These are phyloP conservation scores for Halesus radiatus DNA, from an alignment of 1,140 invertebrate species.

Conservation along the genomic window DNA sequence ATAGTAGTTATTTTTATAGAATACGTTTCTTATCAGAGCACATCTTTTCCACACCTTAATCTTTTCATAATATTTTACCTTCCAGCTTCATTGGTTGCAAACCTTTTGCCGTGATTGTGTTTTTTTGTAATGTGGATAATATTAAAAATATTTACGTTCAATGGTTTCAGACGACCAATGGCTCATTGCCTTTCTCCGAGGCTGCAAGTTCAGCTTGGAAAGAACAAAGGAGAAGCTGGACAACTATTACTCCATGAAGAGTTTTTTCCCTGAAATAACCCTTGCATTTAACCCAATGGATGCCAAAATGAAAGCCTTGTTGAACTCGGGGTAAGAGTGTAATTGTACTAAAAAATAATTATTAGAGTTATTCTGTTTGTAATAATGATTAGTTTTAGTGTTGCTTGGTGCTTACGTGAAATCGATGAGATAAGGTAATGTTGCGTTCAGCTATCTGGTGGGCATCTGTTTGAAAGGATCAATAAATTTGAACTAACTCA, in stretches of 20 bases:
- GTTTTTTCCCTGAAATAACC: conserved; percentile 62
- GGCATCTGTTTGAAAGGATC: too few species aligned
- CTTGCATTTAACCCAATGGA: conserved; percentile 63
- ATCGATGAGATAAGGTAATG: too few species aligned
- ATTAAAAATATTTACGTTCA: too few species aligned
- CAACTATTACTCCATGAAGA: conserved; percentile 73
- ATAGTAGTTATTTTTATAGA: conserved; percentile 61
- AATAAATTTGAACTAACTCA: too few species aligned
- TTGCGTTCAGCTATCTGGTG: too few species aligned
- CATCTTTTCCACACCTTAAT: too few species aligned
- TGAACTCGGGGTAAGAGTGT: conserved; percentile 65
- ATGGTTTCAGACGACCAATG: conserved; percentile 76
- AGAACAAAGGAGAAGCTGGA: conserved; percentile 87
- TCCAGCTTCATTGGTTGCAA: too few species aligned
- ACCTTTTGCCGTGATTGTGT: too few species aligned
- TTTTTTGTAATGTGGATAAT: too few species aligned
- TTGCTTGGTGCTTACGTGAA: too few species aligned
- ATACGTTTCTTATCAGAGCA: conserved; percentile 62
- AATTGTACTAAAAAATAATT: neutral
- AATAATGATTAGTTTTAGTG: too few species aligned
- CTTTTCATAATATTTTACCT: too few species aligned
- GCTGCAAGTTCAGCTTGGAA: conserved; percentile 87
- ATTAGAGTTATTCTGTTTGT: neutral
- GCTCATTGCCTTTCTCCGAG: conserved; percentile 84
- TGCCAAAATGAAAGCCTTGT: conserved; percentile 63